Base-by-base conservation (phyloP, 1,140 invertebrate species). In the Wiebesia pumilae region DNA sequence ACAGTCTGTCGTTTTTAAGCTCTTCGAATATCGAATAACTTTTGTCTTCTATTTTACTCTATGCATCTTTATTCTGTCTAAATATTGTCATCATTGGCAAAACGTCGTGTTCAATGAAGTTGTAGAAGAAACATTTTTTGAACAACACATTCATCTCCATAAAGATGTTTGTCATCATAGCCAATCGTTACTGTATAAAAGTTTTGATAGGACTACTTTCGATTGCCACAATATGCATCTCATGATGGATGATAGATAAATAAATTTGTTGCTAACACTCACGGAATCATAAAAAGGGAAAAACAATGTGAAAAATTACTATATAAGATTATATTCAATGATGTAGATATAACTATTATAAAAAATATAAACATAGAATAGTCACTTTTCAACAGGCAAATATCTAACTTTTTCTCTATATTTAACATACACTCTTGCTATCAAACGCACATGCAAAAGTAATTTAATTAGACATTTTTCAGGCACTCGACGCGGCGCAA, bases 291-390 rank as follows among this genome's bases (percentile, higher is more conserved):
- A 77, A 78, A 83, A 73, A 88, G 75, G 81, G 33, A 67, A 88
- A 87, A 84, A 88, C 71, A 87, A 82, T 83, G 58, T 62, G 83
- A 69, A 83, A 87, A 88, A 87, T 88, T 86, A 88, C 84, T 90
- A 88, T 89, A 90, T 81, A 89, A 88, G 86, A 89, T 89, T 88
- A 89, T 88, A 89, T 90, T 89, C 87, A 89, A 90, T 81, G 88
- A 90, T 90, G 81, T 90, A 91, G 89, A 91, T 90, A 91, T 92
- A 91, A 90, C 88, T 89, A 90, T 91, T 90, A 90, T 91, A 88
- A 91, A 86, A 87, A 92, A 91, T 91, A 91, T 90, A 91, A 92
- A 93, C 90, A 90, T 91, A 91, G 90, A 92, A 91, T 91, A 93
- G 89, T 91, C 88, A 90, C 83, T 89, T 91, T 92, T 92, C 88